Evolutionary conservation across 2,113 vertebrate genomes (phyloP), one percentile per base, ranked within the genome.

Genomic region (Typhlomys cinereus): DNA sequence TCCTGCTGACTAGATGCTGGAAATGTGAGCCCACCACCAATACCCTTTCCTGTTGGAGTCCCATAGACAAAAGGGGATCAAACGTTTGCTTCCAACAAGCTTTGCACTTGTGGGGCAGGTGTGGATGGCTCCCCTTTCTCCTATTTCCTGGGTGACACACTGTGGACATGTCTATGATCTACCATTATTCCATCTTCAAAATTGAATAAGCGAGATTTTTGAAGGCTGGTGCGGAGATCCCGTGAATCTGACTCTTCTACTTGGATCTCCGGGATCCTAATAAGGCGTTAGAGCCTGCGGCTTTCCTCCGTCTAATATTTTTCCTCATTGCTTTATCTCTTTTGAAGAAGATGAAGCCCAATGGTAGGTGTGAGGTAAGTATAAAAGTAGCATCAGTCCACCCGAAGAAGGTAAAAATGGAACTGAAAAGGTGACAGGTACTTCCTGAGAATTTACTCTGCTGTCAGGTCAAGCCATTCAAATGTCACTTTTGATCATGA

Each of bases 351-450:
- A 80, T n/a, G 18, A 44, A 66, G 34, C 25, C 41, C 78, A 88
- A 82, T 8, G 14, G 57, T 70, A 90, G 23, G 27, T 5, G 4
- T 1, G 3, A 85, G 25, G 39, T 29, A 54, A 86, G 9, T 70
- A 62, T 70, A 69, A 64, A 82, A 74, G 89, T 50, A 80, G 64
- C 73, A 86, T 57, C 69, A 66, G 57, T 66, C n/a, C 70, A 61
- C 31, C 23, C 2, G 11, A 29, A 81, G 66, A 73, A 71, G 39
- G 34, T 52, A 67, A 80, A 69, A 85, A 61, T 66, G 75, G 67
- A 89, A 91, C 21, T 10, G 17, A 44, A 79, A 95, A 64, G 57
- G 29, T 25, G 54, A 76, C 8, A 71, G 27, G 10, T 46, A 21
- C 4, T 44, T 87, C 13, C 18, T 46, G 41, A 25, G 82, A 57